Conservation (phyloP, 2,888 invertebrate genomes). For the Pseudococcus jackbeardsleyi region DNA sequence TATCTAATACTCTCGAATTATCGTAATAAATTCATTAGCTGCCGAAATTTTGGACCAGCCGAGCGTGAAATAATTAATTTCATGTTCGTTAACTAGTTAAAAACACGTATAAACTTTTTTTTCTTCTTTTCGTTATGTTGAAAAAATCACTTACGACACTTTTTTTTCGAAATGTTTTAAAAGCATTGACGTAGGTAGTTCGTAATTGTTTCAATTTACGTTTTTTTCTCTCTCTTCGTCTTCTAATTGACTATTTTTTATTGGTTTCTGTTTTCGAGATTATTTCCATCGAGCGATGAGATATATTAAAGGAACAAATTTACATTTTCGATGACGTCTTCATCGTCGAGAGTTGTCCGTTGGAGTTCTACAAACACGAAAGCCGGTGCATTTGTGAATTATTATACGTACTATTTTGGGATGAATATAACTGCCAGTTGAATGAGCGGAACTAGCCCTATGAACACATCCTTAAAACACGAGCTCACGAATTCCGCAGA, state of each 20-base stretch:
- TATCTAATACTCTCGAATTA: no score
- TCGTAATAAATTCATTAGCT: neutral
- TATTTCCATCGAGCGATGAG: neutral
- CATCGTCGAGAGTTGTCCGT: neutral
- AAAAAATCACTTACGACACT: neutral
- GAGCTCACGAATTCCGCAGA: neutral
- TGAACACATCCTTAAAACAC: no score
- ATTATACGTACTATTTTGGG: no score
- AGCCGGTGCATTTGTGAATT: no score
- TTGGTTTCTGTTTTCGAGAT: conserved; percentile 34
- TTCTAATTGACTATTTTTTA: neutral
- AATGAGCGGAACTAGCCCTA: no score
- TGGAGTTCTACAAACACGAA: neutral
- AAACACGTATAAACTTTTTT: neutral
- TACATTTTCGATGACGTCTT: neutral
- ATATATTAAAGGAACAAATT: neutral
- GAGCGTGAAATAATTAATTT: conserved; percentile 4
- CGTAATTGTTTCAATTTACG: neutral
- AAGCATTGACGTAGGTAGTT: conserved; percentile 1
- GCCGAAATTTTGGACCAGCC: neutral
- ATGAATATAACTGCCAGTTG: no score
- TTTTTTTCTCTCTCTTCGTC: neutral
- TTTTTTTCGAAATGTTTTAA: neutral
- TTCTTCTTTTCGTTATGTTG: neutral
- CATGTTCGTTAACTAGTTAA: neutral